Base-by-base conservation (phyloP, 2,888 invertebrate species). In the Halictus ligatus region DNA sequence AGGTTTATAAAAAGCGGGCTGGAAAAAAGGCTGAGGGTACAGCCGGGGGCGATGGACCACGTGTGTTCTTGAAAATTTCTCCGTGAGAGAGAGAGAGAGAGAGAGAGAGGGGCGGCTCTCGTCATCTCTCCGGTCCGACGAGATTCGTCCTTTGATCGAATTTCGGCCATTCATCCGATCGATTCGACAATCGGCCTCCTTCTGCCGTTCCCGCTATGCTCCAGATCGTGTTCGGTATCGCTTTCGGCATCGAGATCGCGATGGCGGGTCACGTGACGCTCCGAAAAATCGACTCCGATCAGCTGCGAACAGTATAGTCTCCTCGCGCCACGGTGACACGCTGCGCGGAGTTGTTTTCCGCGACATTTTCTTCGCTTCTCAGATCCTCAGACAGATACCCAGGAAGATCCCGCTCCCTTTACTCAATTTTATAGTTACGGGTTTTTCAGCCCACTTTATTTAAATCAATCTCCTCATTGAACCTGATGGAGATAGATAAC, bases 1-100 rank as follows among this genome's bases (percentile, higher is more conserved):
- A 92, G 93, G 89, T 92, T 94, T 92, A 93, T 94, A 95, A 95
- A 94, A 95, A 94, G 92, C 92, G 94, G 94, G 93, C 92, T 73
- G 93, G 92, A 94, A 88, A 89, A 89, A 85, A 78, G 64, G 72
- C 48, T 29, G 71, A 83, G 89, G 89, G 90, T 87, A 88, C 84
- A 46, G 85, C 84, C 84, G 90, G 90, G 86, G 85, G 84, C 84
- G 88, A 89, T 75, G 88, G 93, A 94, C 92, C 94, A 94, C 94
- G 94, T 94, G 94, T 94, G 93, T 92, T 92, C 90, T 90, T 88
- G 85, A 90, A 89, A 88, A 90, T 89, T 92, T 91, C 86, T 92
- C 69, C 92, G 90, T 92, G 92, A 90, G 90, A 89, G 85, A 89
- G 75, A 81, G n/a, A n/a, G 46, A 35, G 35, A 35, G 35, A 35